Percentiles rank a stretch among this genome's conserved stretches.
phyloP scores from a whole-genome alignment of 2,113 vertebrate genomes.

The Mesembrinibis cayennensis region DNA sequence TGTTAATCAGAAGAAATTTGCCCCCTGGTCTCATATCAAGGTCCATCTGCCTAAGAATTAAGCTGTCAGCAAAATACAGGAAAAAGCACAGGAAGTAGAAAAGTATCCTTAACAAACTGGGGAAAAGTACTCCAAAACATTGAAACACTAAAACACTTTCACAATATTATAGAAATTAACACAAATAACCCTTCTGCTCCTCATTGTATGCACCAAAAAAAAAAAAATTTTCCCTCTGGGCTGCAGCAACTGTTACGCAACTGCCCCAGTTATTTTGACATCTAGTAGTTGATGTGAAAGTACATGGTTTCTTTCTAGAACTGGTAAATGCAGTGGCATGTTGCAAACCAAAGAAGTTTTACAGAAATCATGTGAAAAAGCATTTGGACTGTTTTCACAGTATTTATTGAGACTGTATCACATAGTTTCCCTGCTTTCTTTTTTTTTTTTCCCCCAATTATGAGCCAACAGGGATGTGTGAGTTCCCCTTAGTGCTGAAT shows the following conservation, averaged over 20 bases:
- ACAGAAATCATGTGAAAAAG: background rate
- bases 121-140: background rate
- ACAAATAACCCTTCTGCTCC: background rate
- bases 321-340: background rate
- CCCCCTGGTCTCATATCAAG: accelerated
- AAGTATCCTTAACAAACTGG: background rate
- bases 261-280: background rate
- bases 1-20: background rate
- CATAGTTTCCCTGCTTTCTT: background rate
- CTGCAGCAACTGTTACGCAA: background rate
- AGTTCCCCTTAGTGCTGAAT: background rate
- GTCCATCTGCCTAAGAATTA: background rate
- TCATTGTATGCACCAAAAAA: background rate
- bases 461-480: background rate
- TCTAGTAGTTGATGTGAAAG: background rate
- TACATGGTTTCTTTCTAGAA: background rate
- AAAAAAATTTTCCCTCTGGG: background rate
- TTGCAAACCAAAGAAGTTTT: background rate
- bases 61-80: background rate
- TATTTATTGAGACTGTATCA: background rate
- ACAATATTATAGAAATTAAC: background rate
- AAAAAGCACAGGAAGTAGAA: background rate
- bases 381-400: background rate
- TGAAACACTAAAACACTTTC: background rate
- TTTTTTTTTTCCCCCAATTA: background rate